Conservation (phyloP, 2,888 invertebrate species). For the Metacarcinus magister region DNA sequence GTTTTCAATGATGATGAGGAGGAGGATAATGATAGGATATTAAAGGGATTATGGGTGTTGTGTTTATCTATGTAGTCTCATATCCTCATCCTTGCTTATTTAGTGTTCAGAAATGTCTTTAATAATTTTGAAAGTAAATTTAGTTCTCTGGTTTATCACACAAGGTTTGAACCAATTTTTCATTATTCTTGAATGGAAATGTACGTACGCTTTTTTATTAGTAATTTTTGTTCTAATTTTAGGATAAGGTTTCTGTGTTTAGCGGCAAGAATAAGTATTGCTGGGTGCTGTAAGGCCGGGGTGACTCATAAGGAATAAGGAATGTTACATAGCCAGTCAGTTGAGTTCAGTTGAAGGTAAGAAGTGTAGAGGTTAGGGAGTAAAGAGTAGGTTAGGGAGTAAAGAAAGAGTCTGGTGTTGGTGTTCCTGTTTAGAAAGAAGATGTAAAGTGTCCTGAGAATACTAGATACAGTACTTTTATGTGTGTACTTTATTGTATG, state of each 20-base stretch:
- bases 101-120: too few species aligned
- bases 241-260: not conserved
- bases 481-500: not conserved
- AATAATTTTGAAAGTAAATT: too few species aligned
- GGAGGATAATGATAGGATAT: too few species aligned
- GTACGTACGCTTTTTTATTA: not conserved
- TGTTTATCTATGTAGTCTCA: too few species aligned
- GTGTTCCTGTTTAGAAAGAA: not conserved
- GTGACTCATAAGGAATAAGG: not conserved
- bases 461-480: not conserved
- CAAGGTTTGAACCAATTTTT: too few species aligned
- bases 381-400: not conserved
- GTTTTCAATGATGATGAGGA: too few species aligned
- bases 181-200: too few species aligned
- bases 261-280: not conserved
- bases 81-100: too few species aligned
- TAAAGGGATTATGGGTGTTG: too few species aligned
- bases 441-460: not conserved
- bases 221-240: not conserved
- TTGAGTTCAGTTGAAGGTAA: not conserved
- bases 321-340: not conserved
- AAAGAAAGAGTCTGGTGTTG: not conserved
- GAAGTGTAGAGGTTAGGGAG: not conserved
- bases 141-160: too few species aligned
- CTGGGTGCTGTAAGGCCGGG: slow-evolving; percentile 14